Evolutionary conservation across 2,888 invertebrate species (phyloP), one percentile per base, ranked within the genome.

Genomic region (Andrena trimmerana): DNA sequence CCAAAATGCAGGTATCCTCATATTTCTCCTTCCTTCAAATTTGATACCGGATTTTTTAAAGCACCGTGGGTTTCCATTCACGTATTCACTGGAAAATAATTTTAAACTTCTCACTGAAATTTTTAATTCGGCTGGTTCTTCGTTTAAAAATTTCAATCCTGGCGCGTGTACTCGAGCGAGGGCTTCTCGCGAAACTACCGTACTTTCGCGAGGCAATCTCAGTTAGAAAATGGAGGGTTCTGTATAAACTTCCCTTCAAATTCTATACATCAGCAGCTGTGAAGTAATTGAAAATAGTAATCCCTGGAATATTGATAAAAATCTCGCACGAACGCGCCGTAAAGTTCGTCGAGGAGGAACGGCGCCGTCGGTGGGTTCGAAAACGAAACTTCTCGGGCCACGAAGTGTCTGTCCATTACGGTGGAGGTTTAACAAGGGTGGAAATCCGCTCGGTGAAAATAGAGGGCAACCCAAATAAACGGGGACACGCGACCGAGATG

Each of bases 401-500:
- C 52, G 60, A 67, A 81, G 79, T 78, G 78, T 69, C 66, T 42
- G 42, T 42, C 72, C 71, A 79, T 85, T 81, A 78, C 69, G 52
- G 24, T 48, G 29, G 66, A 59, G 70, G 73, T 59, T 65, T 78
- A 67, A 73, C 80, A 63, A 52, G 60, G 65, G 72, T 76, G 73
- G 73, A 52, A 82, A 79, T 77, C 65, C 70, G 52, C 67, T 65
- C 62, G 68, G 70, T 81, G 81, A 86, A 88, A 90, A 85, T 87
- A 84, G 83, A 78, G 84, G 74, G 74, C 85, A 81, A 79, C 82
- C 84, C 84, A 82, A 90, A 88, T 88, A 90, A 90, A 90, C 83
- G 83, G 83, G 74, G 82, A 85, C 90, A 90, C 87, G 88, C 89
- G 76, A 90, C 78, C 83, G 78, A 82, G 89, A 90, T 90, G 85